Evolutionary conservation across 30 jellyfish, hydroid and myxozoan genomes (phyloP), one percentile per base, ranked within the genome.

Genomic region (Rhopilema esculentum): DNA sequence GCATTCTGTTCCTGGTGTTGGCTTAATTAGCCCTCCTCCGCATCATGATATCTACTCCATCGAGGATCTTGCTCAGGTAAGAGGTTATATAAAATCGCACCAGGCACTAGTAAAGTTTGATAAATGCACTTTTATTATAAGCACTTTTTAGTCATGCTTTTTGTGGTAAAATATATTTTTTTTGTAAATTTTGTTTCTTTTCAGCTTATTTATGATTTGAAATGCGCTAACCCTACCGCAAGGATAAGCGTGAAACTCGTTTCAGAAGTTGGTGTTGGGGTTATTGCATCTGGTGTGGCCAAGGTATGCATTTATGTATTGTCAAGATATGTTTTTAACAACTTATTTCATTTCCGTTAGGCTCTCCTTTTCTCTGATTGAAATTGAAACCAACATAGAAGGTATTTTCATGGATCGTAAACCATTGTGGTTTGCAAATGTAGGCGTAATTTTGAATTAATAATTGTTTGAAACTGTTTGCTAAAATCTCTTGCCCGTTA

Each of bases 1-100:
- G 19, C 93, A 89, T 28, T 89, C 97, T 4, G 97, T 89, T 15
- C 90, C 93, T 0, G 97, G 97, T 27, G 97, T 89, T 27, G 91
- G 93, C 18, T 69, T 89, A 32, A 89, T 89, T 81, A 89, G 97
- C 67, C 97, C 97, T 51, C 97, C 97, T 52, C 97, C 97, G 70
- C 97, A 89, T 75, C 97, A 89, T 52, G 97, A 89, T 30, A 89
- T 89, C 66, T 89, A 89, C 77, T 89, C 97, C 8, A 89, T 89
- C 69, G 97, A 89, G 71, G 97, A 89, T 24, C 97, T 89, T 20
- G 97, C 97, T 1, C 97, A 89, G 93, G 97, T 82, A 0, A n/a
- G 66, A 19, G 30, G 17, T 2, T n/a, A n/a, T n/a, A n/a, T n/a
- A n/a, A n/a, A n/a, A n/a, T n/a, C n/a, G n/a, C n/a, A n/a, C n/a